Evolutionary conservation across 2,113 vertebrate species (phyloP), one percentile per base, ranked within the genome.

Genomic region (Dasypus novemcinctus): DNA sequence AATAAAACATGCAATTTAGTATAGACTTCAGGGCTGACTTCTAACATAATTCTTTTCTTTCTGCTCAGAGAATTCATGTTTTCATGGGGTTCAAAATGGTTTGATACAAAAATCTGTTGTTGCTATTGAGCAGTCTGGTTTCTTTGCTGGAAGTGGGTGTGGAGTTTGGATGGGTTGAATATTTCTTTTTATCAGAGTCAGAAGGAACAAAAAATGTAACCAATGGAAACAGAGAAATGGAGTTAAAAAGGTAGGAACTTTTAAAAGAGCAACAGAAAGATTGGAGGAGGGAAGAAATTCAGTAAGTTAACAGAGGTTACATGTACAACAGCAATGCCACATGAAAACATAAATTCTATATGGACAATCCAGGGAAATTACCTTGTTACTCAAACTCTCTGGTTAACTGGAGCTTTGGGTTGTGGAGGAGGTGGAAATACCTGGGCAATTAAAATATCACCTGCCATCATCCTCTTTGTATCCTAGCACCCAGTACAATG

Each of bases 191-290:
- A 25, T n/a, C 33, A 71, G 72, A 80, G 23, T 83, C 68, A 90
- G 74, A 79, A 75, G 66, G 49, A 83, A 83, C 4, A 38, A 38
- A 57, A 69, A 61, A 57, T 57, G 46, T 49, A 91, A 89, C 68
- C 69, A 81, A 38, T 12, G 4, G 64, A 78, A 95, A 96, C 49
- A 76, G 49, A 81, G 74, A 87, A 87, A 59, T 79, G 66, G n/a
- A 61, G 41, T 93, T 84, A 38, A 74, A 87, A 91, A 74, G 36
- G 61, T 7, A 75, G 69, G 41, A 20, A 87, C 76, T 46, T 18
- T 92, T 72, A 74, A 88, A 79, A 84, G 63, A 84, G 52, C 64
- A 85, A 91, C 25, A 49, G 54, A 93, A 94, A 91, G 90, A 63
- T 33, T 57, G 31, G 18, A 68, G 80, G 95, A 38, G 25, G 33